Conservation (phyloP, 2,888 invertebrate species). For the Melipona beecheii region DNA sequence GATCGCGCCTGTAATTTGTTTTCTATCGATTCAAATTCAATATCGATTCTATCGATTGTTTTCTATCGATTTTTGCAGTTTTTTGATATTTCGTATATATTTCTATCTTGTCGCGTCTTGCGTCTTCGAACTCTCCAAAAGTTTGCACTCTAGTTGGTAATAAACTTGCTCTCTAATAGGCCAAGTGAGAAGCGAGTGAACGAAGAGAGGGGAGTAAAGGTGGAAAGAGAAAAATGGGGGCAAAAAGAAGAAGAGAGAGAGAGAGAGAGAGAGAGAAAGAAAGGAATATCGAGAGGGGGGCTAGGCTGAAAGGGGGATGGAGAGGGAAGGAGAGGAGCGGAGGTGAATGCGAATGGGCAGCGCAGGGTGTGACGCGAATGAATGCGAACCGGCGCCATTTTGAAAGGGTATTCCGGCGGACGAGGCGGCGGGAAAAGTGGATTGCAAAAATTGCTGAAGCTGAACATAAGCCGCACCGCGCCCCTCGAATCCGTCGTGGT, state of each 20-base stretch:
- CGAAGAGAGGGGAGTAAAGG: background rate
- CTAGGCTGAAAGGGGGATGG: background rate
- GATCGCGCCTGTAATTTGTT: too few relatives aligned
- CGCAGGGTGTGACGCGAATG: constrained; percentile 70
- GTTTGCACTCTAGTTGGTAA: too few relatives aligned
- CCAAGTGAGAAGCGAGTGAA: constrained; percentile 20
- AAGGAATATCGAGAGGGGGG: background rate
- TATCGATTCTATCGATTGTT: too few relatives aligned
- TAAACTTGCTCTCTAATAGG: background rate
- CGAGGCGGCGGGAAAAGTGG: constrained; percentile 48
- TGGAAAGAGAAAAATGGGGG: too few relatives aligned
- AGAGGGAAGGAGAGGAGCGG: constrained; percentile 37
- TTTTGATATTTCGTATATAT: too few relatives aligned
- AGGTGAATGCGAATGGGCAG: constrained; percentile 63
- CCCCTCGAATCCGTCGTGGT: background rate
- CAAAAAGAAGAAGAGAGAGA: background rate
- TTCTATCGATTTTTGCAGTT: too few relatives aligned
- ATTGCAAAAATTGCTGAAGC: constrained; percentile 52
- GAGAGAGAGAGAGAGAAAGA: background rate
- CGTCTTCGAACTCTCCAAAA: too few relatives aligned
- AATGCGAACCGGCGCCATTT: constrained; percentile 72
- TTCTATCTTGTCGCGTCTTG: too few relatives aligned
- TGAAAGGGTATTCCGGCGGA: constrained; percentile 65
- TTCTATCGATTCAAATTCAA: too few relatives aligned
- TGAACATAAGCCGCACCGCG: constrained; percentile 14